A percentile compares a stretch with the other conserved stretches of the same genome.
phyloP scores from a whole-genome alignment of 2,888 invertebrate genomes.

The Sphaerophoria taeniata region DNA sequence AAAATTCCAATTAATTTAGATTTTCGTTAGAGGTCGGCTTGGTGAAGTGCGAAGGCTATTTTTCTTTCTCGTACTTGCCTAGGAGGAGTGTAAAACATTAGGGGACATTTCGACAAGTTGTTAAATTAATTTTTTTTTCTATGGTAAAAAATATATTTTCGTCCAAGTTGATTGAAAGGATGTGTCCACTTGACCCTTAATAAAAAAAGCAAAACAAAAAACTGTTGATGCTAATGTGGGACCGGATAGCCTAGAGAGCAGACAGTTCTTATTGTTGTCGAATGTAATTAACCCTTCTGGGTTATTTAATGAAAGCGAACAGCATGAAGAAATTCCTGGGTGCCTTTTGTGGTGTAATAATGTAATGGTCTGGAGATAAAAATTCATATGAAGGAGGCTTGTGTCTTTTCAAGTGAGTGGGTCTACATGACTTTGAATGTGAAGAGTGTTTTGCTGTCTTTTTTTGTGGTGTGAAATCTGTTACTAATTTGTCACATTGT shows the following conservation, averaged over 20 bases:
- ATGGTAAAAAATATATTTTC: conserved; percentile 27
- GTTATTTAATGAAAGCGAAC: conserved; percentile 27
- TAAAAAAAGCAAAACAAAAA: background rate
- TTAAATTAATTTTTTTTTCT: conserved; percentile 11
- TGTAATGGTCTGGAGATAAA: conserved; percentile 12
- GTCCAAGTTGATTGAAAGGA: conserved; percentile 29
- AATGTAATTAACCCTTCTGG: conserved; percentile 49
- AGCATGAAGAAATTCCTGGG: conserved; percentile 17
- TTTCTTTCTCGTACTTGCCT: background rate
- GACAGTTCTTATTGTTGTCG: conserved; percentile 23
- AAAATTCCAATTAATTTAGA: conserved; percentile 25
- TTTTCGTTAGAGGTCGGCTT: background rate
- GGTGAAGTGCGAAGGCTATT: background rate
- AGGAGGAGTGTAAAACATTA: background rate
- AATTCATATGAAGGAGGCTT: background rate
- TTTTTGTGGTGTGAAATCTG: background rate
- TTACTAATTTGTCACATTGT: conserved; percentile 4
- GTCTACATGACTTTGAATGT: no score
- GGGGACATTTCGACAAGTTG: conserved; percentile 27
- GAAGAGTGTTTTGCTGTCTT: no score
- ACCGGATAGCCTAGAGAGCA: background rate
- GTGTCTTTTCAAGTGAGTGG: no score
- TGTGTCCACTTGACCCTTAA: conserved; percentile 27
- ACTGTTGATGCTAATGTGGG: conserved; percentile 34
- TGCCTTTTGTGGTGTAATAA: conserved; percentile 18